These are phyloP conservation scores for Chrysina gloriosa DNA, from an alignment of 2,888 invertebrate species.

Conservation along the genomic window DNA sequence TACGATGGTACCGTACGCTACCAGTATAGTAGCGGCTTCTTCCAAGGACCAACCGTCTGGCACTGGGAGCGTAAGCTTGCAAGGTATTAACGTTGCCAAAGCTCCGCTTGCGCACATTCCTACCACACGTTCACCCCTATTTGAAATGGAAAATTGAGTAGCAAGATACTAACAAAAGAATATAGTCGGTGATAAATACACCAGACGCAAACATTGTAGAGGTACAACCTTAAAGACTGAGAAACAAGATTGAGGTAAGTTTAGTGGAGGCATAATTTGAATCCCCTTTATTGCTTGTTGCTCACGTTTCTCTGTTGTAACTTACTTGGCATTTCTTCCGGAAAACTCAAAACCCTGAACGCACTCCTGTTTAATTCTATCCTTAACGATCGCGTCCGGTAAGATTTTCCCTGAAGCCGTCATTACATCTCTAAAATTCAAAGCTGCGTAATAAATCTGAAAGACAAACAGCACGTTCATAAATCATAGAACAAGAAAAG, in stretches of 20 bases:
- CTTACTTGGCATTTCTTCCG: conserved; percentile 66
- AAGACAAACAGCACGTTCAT: conserved; percentile 64
- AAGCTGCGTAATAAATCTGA: conserved; percentile 78
- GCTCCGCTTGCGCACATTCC: conserved; percentile 71
- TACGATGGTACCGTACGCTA: conserved; percentile 72
- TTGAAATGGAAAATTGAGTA: conserved; percentile 20
- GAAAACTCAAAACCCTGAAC: conserved; percentile 78
- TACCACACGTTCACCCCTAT: conserved; percentile 74
- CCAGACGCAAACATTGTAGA: too few species aligned
- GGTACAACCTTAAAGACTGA: too few species aligned
- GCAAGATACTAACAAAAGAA: not conserved
- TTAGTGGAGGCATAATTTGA: too few species aligned
- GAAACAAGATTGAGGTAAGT: too few species aligned
- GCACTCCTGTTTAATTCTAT: conserved; percentile 73
- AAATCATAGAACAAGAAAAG: not conserved
- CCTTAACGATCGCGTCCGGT: conserved; percentile 80
- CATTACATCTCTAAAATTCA: conserved; percentile 97
- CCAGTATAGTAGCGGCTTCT: conserved; percentile 82
- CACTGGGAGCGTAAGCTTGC: conserved; percentile 68
- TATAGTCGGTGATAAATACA: too few species aligned
- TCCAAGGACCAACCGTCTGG: conserved; percentile 80
- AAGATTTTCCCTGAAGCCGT: conserved; percentile 90
- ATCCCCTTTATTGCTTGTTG: too few species aligned
- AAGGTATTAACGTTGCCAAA: conserved; percentile 72
- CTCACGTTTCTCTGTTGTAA: not conserved